Evolutionary conservation across 2,113 vertebrate species (phyloP).

Genomic region (Meriones unguiculatus): DNA sequence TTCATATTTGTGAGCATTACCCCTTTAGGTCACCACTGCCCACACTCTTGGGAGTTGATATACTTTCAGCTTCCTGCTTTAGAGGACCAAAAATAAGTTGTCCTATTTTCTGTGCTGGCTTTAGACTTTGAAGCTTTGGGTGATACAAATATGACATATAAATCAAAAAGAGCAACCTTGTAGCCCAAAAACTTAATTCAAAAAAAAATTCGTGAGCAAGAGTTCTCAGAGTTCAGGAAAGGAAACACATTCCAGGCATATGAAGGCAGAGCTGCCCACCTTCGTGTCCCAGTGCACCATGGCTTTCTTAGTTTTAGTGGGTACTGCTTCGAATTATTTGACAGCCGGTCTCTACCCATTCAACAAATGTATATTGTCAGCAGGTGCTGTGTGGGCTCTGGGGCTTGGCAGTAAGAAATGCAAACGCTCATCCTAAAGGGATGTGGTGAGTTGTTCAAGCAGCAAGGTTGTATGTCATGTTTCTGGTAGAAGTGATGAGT

Average conservation of each 20-base stretch:
- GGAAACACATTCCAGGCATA: background rate
- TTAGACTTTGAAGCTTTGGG: conserved; percentile 4
- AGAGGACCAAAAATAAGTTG: conserved; percentile 7
- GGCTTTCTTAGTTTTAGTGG: conserved; percentile 34
- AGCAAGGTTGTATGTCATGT: background rate
- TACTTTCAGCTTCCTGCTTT: background rate
- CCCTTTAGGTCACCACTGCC: background rate
- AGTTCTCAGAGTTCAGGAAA: conserved; percentile 12
- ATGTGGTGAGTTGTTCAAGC: accelerated
- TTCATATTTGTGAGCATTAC: conserved; percentile 28
- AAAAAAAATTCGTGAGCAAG: conserved; percentile 42
- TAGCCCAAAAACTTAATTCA: conserved; percentile 27
- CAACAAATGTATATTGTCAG: background rate
- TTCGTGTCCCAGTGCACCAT: background rate
- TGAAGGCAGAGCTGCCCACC: background rate
- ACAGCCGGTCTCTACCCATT: background rate
- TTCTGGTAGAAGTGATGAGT: conserved; percentile 21
- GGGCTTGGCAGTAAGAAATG: background rate
- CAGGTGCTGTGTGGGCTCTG: background rate
- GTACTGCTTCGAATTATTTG: conserved; percentile 5
- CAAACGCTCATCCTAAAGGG: background rate
- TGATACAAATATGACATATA: background rate
- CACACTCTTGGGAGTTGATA: background rate
- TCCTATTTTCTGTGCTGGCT: conserved; percentile 39
- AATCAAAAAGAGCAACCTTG: conserved; percentile 29